Percentiles rank a stretch among this genome's conserved stretches.
Evolutionary conservation across 2,888 invertebrate genomes (phyloP).

Genomic region (Catocala sponsa): DNA sequence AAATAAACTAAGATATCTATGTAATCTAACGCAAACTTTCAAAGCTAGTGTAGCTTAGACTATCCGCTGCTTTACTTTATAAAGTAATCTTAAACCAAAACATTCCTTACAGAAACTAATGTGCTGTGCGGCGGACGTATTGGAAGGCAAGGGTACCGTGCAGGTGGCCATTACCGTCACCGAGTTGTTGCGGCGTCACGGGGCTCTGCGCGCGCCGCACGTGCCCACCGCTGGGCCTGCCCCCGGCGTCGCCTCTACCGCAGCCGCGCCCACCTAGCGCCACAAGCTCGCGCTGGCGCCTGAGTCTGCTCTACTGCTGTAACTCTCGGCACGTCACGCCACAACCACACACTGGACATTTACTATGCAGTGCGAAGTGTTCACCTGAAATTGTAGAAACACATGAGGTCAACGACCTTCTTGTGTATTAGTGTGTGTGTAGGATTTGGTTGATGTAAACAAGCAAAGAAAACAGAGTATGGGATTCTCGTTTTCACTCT

Average conservation of each 20-base stretch:
- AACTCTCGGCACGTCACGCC: constrained; percentile 13
- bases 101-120: constrained; percentile 92
- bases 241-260: too few species aligned
- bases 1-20: too few species aligned
- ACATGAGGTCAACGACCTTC: too few species aligned
- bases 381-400: neutral
- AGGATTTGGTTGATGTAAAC: neutral
- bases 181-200: constrained; percentile 91
- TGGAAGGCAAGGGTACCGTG: constrained; percentile 95
- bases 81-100: constrained; percentile 4
- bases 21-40: too few species aligned
- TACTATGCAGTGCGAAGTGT: too few species aligned
- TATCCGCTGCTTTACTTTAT: neutral
- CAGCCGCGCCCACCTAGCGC: constrained; percentile 80
- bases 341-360: too few species aligned
- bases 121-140: constrained; percentile 96
- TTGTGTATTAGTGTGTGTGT: neutral
- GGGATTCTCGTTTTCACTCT: too few species aligned
- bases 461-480: too few species aligned
- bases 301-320: constrained; percentile 72
- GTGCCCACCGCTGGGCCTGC: constrained; percentile 22
- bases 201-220: constrained; percentile 46
- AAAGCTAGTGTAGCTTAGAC: too few species aligned
- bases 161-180: constrained; percentile 96
- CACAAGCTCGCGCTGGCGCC: constrained; percentile 78